A percentile compares a stretch with the other conserved stretches of the same genome.
phyloP scores from a whole-genome alignment of 2,113 vertebrate species.

The Saccopteryx leptura region DNA sequence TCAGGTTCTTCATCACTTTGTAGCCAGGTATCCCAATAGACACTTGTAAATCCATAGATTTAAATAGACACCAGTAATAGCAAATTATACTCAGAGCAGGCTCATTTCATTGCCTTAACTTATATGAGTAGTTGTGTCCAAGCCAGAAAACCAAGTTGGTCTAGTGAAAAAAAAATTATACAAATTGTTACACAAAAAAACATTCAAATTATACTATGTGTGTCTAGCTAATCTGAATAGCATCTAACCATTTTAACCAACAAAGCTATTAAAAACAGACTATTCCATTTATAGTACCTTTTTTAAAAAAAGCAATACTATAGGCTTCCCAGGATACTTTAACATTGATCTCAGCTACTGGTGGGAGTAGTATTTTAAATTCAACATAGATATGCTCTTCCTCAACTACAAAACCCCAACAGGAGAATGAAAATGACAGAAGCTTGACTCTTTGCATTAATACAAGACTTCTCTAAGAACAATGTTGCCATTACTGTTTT shows the following conservation, averaged over 20 bases:
- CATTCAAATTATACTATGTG: neutral
- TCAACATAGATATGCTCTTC: neutral
- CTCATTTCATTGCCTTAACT: neutral
- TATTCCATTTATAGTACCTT: neutral
- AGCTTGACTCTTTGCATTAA: conserved; percentile 5
- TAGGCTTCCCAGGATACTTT: neutral
- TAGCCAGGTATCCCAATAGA: neutral
- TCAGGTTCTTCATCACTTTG: neutral
- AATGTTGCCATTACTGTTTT: neutral
- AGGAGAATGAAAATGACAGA: neutral
- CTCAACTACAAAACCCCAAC: neutral
- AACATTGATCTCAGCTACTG: neutral
- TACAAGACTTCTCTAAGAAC: neutral
- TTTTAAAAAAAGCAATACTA: neutral
- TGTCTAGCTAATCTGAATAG: neutral
- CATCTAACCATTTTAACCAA: neutral
- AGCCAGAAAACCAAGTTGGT: conserved; percentile 21
- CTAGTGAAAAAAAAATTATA: neutral
- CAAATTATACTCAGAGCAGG: neutral
- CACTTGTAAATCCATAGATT: neutral
- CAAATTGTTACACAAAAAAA: neutral
- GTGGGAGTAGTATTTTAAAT: neutral
- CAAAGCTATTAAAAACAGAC: neutral
- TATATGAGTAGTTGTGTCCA: neutral
- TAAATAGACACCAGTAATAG: neutral